Percentiles rank a stretch among this genome's conserved stretches.
These are phyloP conservation scores for Pollenia griseotomentosa DNA, from an alignment of 2,888 invertebrate genomes.

Conservation along the genomic window DNA sequence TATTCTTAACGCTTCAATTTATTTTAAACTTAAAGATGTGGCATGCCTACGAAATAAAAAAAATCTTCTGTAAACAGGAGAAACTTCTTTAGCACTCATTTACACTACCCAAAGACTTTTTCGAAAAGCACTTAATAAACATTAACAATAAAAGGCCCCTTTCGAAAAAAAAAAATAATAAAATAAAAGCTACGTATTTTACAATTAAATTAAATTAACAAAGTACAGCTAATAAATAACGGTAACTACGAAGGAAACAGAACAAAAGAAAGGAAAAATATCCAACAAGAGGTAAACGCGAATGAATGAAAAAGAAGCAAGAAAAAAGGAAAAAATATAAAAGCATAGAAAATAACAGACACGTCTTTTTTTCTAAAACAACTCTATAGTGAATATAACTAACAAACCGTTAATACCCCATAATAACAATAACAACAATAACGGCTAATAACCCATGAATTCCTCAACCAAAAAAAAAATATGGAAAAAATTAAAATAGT, in stretches of 20 bases:
- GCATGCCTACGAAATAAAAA: not conserved
- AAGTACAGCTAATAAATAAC: slow-evolving; percentile 64
- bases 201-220: slow-evolving; percentile 62
- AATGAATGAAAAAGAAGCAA: slow-evolving; percentile 32
- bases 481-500: slow-evolving; percentile 8
- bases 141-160: slow-evolving; percentile 42
- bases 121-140: slow-evolving; percentile 30
- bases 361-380: slow-evolving; percentile 13
- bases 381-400: slow-evolving; percentile 31
- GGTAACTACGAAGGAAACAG: slow-evolving; percentile 58
- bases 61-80: not conserved
- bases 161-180: slow-evolving; percentile 19
- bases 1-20: not conserved
- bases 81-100: not conserved
- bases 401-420: slow-evolving; percentile 66
- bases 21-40: not conserved
- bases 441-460: slow-evolving; percentile 48
- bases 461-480: slow-evolving; percentile 33
- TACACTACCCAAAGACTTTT: slow-evolving; percentile 31
- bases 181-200: slow-evolving; percentile 5
- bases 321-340: not conserved
- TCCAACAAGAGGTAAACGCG: slow-evolving; percentile 7
- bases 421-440: slow-evolving; percentile 3
- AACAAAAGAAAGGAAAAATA: slow-evolving; percentile 55
- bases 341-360: slow-evolving; percentile 48